phyloP scores from a whole-genome alignment of 2,888 invertebrate genomes.

The Chalcosyrphus nemorum region DNA sequence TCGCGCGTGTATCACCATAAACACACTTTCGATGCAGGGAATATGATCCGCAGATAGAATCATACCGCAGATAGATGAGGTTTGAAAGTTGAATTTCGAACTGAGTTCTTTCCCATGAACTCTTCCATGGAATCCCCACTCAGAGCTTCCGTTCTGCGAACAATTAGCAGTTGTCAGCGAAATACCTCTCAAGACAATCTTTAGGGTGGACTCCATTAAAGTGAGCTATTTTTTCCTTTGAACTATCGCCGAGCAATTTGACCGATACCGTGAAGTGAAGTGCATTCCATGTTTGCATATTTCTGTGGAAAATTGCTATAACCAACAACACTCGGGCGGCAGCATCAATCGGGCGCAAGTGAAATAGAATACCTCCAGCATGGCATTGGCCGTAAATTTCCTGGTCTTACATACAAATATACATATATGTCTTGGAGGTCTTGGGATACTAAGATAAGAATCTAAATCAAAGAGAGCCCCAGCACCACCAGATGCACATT shows the following conservation, averaged over 20 bases:
- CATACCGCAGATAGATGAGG: conserved; percentile 23
- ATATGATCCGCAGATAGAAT: conserved; percentile 20
- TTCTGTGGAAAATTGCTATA: conserved; percentile 51
- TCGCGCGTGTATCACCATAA: background rate
- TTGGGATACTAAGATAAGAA: conserved; percentile 60
- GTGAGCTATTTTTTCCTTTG: conserved; percentile 54
- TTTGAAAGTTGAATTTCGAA: conserved; percentile 17
- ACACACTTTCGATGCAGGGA: background rate
- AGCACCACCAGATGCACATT: conserved; percentile 32
- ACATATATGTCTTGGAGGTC: conserved; percentile 56
- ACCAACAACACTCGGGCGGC: conserved; percentile 42
- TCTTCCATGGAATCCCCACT: background rate
- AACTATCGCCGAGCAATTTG: conserved; percentile 58
- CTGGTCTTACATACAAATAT: no score
- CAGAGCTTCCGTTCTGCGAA: conserved; percentile 22
- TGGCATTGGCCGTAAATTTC: conserved; percentile 69
- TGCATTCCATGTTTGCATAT: conserved; percentile 65
- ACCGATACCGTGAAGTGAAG: conserved; percentile 67
- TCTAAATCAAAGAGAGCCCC: conserved; percentile 63
- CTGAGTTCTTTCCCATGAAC: conserved; percentile 41
- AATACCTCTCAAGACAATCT: conserved; percentile 40
- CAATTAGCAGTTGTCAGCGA: conserved; percentile 65
- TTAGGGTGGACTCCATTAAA: conserved; percentile 52
- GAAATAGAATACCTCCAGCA: conserved; percentile 66
- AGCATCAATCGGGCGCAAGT: conserved; percentile 64